A percentile compares a stretch with the other conserved stretches of the same genome.
phyloP scores from a whole-genome alignment of 37 sponge, comb jelly and placozoan genomes.

The Aplysina aerophoba region DNA sequence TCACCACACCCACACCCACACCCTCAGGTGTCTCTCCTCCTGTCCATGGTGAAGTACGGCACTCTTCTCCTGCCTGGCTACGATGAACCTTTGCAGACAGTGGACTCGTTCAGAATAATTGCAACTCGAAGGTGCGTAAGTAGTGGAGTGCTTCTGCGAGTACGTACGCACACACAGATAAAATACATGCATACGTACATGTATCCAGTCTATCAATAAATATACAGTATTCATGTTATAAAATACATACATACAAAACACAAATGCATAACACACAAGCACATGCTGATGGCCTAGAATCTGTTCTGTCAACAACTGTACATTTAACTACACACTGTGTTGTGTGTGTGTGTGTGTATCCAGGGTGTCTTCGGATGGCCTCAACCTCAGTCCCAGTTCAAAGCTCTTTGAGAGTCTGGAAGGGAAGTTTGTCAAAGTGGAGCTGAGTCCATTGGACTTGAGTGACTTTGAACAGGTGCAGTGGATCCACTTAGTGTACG shows the following conservation, averaged over 20 bases:
- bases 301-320: not conserved
- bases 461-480: not conserved
- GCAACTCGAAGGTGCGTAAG: slow-evolving; percentile 51
- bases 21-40: slow-evolving; percentile 66
- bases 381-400: slow-evolving; percentile 13
- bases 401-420: slow-evolving; percentile 21
- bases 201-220: too few relatives aligned
- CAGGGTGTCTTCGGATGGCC: not conserved
- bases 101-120: slow-evolving; percentile 58
- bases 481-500: not conserved
- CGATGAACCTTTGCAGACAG: slow-evolving; percentile 44
- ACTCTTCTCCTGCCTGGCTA: slow-evolving; percentile 67
- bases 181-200: too few relatives aligned
- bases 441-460: not conserved
- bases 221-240: too few relatives aligned
- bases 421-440: slow-evolving; percentile 2
- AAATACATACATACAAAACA: too few relatives aligned
- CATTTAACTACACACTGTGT: not conserved
- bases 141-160: too few relatives aligned
- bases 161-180: too few relatives aligned
- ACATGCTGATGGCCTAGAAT: not conserved
- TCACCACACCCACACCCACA: not conserved
- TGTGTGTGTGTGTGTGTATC: not conserved
- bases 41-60: slow-evolving; percentile 66
- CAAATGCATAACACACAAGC: too few relatives aligned